Percentiles rank a stretch among this genome's conserved stretches.
These are phyloP conservation scores for Phengaris alcon DNA, from an alignment of 2,888 invertebrate species.

Conservation along the genomic window DNA sequence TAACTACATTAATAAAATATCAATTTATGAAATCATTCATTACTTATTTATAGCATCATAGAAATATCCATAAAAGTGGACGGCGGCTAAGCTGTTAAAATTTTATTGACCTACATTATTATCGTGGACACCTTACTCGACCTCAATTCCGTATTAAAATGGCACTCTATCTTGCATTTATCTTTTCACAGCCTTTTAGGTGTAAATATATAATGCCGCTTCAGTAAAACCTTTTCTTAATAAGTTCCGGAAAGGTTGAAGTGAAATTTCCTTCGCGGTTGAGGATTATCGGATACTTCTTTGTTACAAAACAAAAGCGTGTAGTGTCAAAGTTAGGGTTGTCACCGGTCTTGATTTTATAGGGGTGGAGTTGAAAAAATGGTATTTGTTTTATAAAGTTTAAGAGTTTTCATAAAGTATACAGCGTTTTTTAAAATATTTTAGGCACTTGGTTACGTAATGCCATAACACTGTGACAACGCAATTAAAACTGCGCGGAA, in stretches of 20 bases:
- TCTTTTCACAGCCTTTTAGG: slow-evolving; percentile 3
- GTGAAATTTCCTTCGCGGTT: slow-evolving; percentile 8
- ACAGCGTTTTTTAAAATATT: no score
- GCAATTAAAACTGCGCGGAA: no score
- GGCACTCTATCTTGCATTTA: not conserved
- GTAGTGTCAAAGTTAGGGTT: not conserved
- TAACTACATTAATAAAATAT: no score
- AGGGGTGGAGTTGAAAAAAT: no score
- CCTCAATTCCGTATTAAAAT: slow-evolving; percentile 4
- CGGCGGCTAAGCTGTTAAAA: not conserved
- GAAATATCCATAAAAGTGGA: not conserved
- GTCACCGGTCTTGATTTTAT: not conserved
- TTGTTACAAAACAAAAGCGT: slow-evolving; percentile 15
- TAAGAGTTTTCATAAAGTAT: no score
- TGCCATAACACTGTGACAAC: no score
- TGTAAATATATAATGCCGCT: slow-evolving; percentile 15
- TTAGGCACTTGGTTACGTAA: no score
- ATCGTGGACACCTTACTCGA: not conserved
- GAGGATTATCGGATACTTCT: slow-evolving; percentile 12
- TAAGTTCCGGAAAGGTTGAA: slow-evolving; percentile 14
- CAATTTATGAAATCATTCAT: no score
- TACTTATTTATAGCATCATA: no score
- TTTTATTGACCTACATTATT: not conserved
- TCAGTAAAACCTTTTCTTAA: slow-evolving; percentile 7
- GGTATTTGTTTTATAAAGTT: not conserved